These are phyloP conservation scores for Callopanchax toddi DNA, from an alignment of 2,113 vertebrate genomes.

Conservation along the genomic window DNA sequence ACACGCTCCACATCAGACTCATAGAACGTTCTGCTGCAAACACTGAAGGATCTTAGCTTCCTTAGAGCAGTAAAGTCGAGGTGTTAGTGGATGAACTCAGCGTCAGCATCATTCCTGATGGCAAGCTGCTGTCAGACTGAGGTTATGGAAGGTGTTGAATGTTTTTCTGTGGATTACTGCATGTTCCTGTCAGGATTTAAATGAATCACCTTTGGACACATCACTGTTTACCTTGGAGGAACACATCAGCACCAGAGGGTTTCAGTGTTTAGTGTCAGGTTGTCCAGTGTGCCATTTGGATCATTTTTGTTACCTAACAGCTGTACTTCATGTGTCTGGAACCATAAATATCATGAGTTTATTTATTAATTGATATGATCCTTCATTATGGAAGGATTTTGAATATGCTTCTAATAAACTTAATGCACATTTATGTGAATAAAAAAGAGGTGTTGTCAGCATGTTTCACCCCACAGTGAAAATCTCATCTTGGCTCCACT, in stretches of 20 bases:
- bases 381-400: neutral
- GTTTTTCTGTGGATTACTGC: slow-evolving; percentile 36
- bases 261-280: slow-evolving; percentile 54
- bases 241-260: slow-evolving; percentile 1
- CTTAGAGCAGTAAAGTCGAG: neutral
- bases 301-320: slow-evolving; percentile 19
- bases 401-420: slow-evolving; percentile 4
- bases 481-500: slow-evolving; percentile 49
- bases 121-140: slow-evolving; percentile 31
- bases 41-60: too few relatives aligned
- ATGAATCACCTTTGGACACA: slow-evolving; percentile 36
- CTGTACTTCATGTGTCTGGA: neutral
- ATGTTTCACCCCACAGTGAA: slow-evolving; percentile 61
- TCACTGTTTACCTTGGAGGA: slow-evolving; percentile 45
- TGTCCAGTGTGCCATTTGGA: slow-evolving; percentile 51
- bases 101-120: neutral
- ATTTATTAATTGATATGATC: too few relatives aligned
- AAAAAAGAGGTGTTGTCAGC: slow-evolving; percentile 44
- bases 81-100: neutral
- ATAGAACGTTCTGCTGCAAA: too few relatives aligned
- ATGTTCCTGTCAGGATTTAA: slow-evolving; percentile 36
- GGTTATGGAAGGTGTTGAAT: slow-evolving; percentile 28
- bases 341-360: too few relatives aligned
- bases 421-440: neutral
- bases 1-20: too few relatives aligned